Evolutionary conservation across 2,113 vertebrate species (phyloP).

Genomic region (Semnornis frantzii): DNA sequence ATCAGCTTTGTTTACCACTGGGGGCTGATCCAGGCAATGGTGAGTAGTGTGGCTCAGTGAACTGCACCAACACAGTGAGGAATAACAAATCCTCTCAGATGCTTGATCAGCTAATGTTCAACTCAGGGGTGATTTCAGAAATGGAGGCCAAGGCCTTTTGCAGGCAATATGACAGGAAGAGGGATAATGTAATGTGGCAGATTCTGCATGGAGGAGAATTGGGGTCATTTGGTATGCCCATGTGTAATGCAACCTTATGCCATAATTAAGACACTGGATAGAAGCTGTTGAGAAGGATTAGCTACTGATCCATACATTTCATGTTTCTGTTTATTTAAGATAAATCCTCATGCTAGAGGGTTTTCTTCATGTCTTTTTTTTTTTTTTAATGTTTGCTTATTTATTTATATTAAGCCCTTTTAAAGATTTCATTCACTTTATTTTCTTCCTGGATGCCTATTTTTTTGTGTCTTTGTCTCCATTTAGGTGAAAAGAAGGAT

Average conservation of each 20-base stretch:
- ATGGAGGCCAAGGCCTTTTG: constrained; percentile 13
- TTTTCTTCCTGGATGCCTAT: not conserved
- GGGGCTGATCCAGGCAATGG: not conserved
- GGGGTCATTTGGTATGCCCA: not conserved
- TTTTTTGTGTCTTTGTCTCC: not conserved
- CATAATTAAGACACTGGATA: not conserved
- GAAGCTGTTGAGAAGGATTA: constrained; percentile 39
- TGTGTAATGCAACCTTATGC: constrained; percentile 21
- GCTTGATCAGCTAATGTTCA: not conserved
- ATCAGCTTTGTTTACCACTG: not conserved
- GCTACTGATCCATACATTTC: constrained; percentile 11
- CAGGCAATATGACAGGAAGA: not conserved
- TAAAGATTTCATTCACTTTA: not conserved
- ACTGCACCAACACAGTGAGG: not conserved
- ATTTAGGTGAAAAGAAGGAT: not conserved
- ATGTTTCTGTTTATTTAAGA: constrained; percentile 23
- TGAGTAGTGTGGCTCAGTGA: not conserved
- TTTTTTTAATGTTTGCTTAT: too few species aligned
- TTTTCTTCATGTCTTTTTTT: not conserved
- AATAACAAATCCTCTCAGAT: not conserved
- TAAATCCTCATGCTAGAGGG: not conserved
- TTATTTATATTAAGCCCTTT: not conserved
- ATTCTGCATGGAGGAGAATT: constrained; percentile 17
- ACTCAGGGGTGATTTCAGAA: not conserved
- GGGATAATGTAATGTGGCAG: constrained; percentile 50